Percentiles rank a stretch among this genome's conserved stretches.
Conservation (phyloP, 2,888 invertebrate genomes). For the Rhopalosiphum nymphaeae region DNA sequence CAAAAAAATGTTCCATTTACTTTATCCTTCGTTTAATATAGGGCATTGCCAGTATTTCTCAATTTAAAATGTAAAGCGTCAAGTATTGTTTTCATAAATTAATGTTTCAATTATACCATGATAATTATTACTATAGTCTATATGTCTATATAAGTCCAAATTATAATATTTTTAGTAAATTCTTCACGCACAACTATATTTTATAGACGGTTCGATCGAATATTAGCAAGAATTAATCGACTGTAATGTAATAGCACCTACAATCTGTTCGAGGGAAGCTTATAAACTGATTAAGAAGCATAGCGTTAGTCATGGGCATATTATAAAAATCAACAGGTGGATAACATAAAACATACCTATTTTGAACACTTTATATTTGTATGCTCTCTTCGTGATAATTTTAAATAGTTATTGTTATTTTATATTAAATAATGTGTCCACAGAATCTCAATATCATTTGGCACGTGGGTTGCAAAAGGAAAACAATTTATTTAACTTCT, state of each 20-base stretch:
- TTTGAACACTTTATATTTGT: background rate
- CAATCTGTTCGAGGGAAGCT: conserved; percentile 50
- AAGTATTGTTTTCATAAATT: background rate
- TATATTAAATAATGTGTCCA: background rate
- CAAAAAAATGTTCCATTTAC: background rate
- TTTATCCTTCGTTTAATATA: background rate
- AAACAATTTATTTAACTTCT: background rate
- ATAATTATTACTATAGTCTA: background rate
- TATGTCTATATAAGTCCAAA: background rate
- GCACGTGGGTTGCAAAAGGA: background rate
- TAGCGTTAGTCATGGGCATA: conserved; percentile 23
- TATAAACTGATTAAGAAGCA: conserved; percentile 48
- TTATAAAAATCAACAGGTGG: conserved; percentile 57
- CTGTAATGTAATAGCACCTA: conserved; percentile 39
- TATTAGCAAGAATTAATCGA: conserved; percentile 37
- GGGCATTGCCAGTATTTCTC: background rate
- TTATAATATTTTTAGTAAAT: background rate
- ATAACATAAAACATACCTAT: background rate
- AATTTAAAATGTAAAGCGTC: background rate
- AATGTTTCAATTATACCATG: background rate
- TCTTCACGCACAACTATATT: background rate
- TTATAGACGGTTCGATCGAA: conserved; percentile 14
- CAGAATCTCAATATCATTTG: background rate
- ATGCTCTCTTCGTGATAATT: background rate
- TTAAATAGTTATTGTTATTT: background rate